phyloP scores from a whole-genome alignment of 30 jellyfish, hydroid and myxozoan genomes.

The Aurelia sp. region DNA sequence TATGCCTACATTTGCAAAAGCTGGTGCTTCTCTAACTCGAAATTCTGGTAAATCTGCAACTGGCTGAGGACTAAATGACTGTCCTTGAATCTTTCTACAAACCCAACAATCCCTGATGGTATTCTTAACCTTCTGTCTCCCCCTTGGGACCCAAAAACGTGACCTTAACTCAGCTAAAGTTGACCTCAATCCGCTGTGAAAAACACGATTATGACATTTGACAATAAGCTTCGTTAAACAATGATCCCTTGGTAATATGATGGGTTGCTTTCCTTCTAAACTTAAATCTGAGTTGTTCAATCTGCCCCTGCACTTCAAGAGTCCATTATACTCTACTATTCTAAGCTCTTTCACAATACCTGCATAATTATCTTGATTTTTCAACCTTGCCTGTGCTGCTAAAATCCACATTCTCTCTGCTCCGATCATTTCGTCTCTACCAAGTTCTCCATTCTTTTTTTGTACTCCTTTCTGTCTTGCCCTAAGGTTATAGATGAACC shows the following conservation, averaged over 20 bases:
- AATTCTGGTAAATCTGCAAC: slow-evolving; percentile 50
- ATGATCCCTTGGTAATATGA: too few relatives aligned
- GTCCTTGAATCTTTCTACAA: neutral
- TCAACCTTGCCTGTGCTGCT: slow-evolving; percentile 24
- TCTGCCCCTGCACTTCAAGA: neutral
- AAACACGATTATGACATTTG: too few relatives aligned
- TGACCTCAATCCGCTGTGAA: too few relatives aligned
- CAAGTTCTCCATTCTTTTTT: neutral
- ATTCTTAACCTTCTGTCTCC: neutral
- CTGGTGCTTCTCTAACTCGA: slow-evolving; percentile 36
- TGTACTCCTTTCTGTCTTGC: neutral
- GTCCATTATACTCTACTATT: too few relatives aligned
- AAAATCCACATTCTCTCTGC: slow-evolving; percentile 49
- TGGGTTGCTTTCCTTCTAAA: too few relatives aligned
- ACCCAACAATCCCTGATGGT: neutral
- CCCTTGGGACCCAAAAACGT: too few relatives aligned
- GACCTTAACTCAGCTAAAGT: too few relatives aligned
- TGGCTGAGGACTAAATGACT: slow-evolving; percentile 17
- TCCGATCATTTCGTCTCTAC: slow-evolving; percentile 1
- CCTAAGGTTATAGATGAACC: neutral
- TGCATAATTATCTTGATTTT: neutral
- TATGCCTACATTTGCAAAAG: neutral
- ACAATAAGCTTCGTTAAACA: too few relatives aligned
- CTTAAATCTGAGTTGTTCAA: neutral
- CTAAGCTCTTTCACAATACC: too few relatives aligned